Percentiles rank a stretch among this genome's conserved stretches.
These are phyloP conservation scores for Oxygymnocypris stewartii DNA, from an alignment of 2,113 vertebrate species.

Conservation along the genomic window DNA sequence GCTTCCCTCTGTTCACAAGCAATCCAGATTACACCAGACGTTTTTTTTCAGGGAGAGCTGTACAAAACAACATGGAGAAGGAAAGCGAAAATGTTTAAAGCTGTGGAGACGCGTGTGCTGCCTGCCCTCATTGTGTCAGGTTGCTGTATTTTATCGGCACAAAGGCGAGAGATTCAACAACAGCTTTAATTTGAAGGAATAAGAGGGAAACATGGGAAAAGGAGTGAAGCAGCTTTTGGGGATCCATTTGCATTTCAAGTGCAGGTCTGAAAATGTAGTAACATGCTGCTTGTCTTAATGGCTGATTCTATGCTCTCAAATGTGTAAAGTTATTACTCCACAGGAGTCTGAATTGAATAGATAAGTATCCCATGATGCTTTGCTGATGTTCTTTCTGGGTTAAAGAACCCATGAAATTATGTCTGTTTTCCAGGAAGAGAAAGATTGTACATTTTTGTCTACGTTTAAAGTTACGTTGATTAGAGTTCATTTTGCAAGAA, in stretches of 20 bases:
- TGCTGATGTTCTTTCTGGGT: not conserved
- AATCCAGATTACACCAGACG: constrained; percentile 28
- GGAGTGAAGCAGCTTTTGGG: constrained; percentile 20
- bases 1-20: constrained; percentile 8
- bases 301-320: not conserved
- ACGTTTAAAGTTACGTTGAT: not conserved
- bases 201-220: constrained; percentile 1
- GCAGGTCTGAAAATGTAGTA: constrained; percentile 17
- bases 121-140: constrained; percentile 52
- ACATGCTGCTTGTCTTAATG: constrained; percentile 43
- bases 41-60: not conserved
- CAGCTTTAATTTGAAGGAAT: constrained; percentile 21
- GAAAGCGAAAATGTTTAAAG: constrained; percentile 35
- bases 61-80: not conserved
- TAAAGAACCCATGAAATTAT: not conserved
- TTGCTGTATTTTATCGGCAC: constrained; percentile 11
- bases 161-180: constrained; percentile 27
- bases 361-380: not conserved
- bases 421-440: not conserved
- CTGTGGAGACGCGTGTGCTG: constrained; percentile 18
- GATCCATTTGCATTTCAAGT: constrained; percentile 53
- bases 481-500: not conserved
- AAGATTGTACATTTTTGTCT: not conserved
- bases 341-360: not conserved
- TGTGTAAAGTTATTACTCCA: not conserved